Conservation (phyloP, 2,888 invertebrate genomes). For the Drosophila glabriapex region DNA sequence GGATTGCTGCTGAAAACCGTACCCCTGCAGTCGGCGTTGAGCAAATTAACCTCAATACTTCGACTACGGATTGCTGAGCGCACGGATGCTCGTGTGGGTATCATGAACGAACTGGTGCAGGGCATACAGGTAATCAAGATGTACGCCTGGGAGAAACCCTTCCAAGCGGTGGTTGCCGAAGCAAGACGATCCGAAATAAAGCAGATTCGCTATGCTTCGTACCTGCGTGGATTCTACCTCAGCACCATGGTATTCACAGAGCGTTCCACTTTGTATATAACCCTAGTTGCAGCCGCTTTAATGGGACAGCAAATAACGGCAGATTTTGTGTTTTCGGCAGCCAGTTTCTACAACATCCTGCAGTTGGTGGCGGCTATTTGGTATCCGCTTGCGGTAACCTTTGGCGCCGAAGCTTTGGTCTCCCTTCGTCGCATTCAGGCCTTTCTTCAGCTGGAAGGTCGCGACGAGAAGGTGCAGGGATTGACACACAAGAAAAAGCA, state of each 20-base stretch:
- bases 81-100: slow-evolving; percentile 95
- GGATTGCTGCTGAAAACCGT: slow-evolving; percentile 92
- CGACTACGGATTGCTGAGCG: slow-evolving; percentile 92
- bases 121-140: slow-evolving; percentile 98
- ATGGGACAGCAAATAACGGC: slow-evolving; percentile 88
- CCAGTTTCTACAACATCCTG: slow-evolving; percentile 91
- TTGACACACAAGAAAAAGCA: slow-evolving; percentile 78
- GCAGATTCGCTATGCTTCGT: slow-evolving; percentile 88
- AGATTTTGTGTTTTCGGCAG: slow-evolving; percentile 91
- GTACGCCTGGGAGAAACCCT: slow-evolving; percentile 98
- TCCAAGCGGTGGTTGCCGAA: slow-evolving; percentile 91
- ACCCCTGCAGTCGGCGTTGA: slow-evolving; percentile 90
- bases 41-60: slow-evolving; percentile 83
- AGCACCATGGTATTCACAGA: slow-evolving; percentile 93
- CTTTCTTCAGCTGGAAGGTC: slow-evolving; percentile 87
- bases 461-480: slow-evolving; percentile 82
- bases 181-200: slow-evolving; percentile 90
- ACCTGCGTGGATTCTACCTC: slow-evolving; percentile 89
- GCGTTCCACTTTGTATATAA: slow-evolving; percentile 92
- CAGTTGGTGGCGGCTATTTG: slow-evolving; percentile 88
- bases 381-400: slow-evolving; percentile 87
- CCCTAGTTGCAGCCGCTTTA: slow-evolving; percentile 91
- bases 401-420: slow-evolving; percentile 87
- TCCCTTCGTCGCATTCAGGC: slow-evolving; percentile 87
- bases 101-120: slow-evolving; percentile 97